These are phyloP conservation scores for Diorhabda carinulata DNA, from an alignment of 1,140 invertebrate species.

Conservation along the genomic window DNA sequence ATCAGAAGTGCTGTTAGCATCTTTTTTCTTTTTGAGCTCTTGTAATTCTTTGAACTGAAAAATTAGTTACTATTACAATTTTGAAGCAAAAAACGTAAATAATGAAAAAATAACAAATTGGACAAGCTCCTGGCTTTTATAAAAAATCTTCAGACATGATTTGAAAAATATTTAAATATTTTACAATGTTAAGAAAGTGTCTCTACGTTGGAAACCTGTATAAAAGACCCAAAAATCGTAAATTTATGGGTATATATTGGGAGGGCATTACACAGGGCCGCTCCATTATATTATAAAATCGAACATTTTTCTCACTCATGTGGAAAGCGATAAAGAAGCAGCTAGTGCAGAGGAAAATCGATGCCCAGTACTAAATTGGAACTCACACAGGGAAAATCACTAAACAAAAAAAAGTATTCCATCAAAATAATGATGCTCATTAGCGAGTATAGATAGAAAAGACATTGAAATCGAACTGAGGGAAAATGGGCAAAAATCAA, in stretches of 20 bases:
- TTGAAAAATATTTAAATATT: neutral
- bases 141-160: neutral
- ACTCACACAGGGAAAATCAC: too few relatives aligned
- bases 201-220: neutral
- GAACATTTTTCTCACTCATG: too few relatives aligned
- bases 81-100: neutral
- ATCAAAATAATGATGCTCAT: too few relatives aligned
- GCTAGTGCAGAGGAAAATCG: too few relatives aligned
- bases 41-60: slow-evolving; percentile 34
- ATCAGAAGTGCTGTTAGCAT: slow-evolving; percentile 5
- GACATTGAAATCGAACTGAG: too few relatives aligned
- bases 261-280: too few relatives aligned
- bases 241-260: neutral
- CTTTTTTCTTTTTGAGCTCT: slow-evolving; percentile 29
- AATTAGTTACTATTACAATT: neutral
- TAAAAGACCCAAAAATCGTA: neutral
- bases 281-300: too few relatives aligned
- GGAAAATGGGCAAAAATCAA: too few relatives aligned
- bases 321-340: too few relatives aligned
- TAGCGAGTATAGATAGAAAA: too few relatives aligned
- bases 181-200: neutral
- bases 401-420: too few relatives aligned
- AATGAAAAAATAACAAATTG: neutral
- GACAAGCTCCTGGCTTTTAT: neutral
- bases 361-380: too few relatives aligned